Evolutionary conservation across 1,140 invertebrate genomes (phyloP).

Genomic region (Portunus trituberculatus): DNA sequence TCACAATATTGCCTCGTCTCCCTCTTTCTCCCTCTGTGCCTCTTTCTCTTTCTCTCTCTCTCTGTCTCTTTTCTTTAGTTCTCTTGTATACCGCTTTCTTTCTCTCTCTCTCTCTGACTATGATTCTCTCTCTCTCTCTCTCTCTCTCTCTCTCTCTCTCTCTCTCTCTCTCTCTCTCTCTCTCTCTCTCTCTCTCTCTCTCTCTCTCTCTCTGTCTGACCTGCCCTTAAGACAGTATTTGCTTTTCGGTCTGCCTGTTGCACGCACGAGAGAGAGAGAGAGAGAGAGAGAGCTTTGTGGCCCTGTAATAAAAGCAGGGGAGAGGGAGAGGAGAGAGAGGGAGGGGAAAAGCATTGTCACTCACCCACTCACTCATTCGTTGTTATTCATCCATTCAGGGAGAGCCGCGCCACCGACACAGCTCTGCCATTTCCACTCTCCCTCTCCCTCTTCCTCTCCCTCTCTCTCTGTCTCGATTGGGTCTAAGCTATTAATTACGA

Average conservation of each 20-base stretch:
- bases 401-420: neutral
- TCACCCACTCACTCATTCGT: slow-evolving; percentile 63
- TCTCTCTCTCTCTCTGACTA: neutral
- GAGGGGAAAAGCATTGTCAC: slow-evolving; percentile 48
- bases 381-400: slow-evolving; percentile 63
- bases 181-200: too few relatives aligned
- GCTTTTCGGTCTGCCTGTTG: neutral
- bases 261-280: slow-evolving; percentile 22
- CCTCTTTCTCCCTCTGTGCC: neutral
- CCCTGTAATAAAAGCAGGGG: slow-evolving; percentile 38
- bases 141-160: neutral
- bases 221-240: too few relatives aligned
- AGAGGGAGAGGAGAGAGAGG: too few relatives aligned
- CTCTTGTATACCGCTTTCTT: neutral
- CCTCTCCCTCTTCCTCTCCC: neutral
- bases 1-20: neutral
- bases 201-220: too few relatives aligned
- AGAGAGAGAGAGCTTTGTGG: slow-evolving; percentile 33
- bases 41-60: neutral
- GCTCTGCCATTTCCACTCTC: slow-evolving; percentile 74
- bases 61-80: neutral
- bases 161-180: neutral
- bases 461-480: slow-evolving; percentile 45
- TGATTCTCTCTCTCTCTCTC: neutral
- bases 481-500: slow-evolving; percentile 70